phyloP scores from a whole-genome alignment of 2,888 invertebrate species.

The Lepidocyrtoides sp. region DNA sequence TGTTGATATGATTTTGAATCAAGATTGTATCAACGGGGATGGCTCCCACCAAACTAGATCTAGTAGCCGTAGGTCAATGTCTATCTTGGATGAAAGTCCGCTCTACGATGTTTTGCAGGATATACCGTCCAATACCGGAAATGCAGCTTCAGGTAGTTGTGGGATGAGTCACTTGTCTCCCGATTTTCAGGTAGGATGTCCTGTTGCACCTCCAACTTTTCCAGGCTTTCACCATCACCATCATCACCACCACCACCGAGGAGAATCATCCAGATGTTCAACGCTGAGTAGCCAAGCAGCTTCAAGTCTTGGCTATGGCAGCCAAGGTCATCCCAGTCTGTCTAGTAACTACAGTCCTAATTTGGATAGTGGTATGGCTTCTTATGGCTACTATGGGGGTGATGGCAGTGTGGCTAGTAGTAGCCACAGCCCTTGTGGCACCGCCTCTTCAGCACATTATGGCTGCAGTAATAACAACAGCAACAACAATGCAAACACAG shows the following conservation, averaged over 20 bases:
- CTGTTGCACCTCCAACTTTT: slow-evolving; percentile 66
- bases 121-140: neutral
- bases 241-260: slow-evolving; percentile 67
- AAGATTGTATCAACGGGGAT: slow-evolving; percentile 59
- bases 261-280: slow-evolving; percentile 83
- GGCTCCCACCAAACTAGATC: slow-evolving; percentile 78
- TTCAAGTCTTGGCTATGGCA: slow-evolving; percentile 84
- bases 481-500: slow-evolving; percentile 16
- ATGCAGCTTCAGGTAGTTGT: neutral
- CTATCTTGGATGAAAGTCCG: slow-evolving; percentile 74
- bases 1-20: slow-evolving; percentile 22
- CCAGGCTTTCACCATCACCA: slow-evolving; percentile 56
- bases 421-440: slow-evolving; percentile 79
- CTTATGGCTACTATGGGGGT: slow-evolving; percentile 55
- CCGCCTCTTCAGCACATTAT: slow-evolving; percentile 34
- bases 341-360: slow-evolving; percentile 66
- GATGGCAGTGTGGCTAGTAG: slow-evolving; percentile 75
- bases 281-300: slow-evolving; percentile 83
- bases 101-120: slow-evolving; percentile 76
- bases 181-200: slow-evolving; percentile 70
- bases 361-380: slow-evolving; percentile 50
- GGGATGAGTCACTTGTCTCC: slow-evolving; percentile 55
- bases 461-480: slow-evolving; percentile 32
- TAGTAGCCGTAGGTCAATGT: slow-evolving; percentile 79
- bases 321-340: slow-evolving; percentile 81